phyloP scores from a whole-genome alignment of 2,888 invertebrate genomes.

The Drosophila cognata region DNA sequence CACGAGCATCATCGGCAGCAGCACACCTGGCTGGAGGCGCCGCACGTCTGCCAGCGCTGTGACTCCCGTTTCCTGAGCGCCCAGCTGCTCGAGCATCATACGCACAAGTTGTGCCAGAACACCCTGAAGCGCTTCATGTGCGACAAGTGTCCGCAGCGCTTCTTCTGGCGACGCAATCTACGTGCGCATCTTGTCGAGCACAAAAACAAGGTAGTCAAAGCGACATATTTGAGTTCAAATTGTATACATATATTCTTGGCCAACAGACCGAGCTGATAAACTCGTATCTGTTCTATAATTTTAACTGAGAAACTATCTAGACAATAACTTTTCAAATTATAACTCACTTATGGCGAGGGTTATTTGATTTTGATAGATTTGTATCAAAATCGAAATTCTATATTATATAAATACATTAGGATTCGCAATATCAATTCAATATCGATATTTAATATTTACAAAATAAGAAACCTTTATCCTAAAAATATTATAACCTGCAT shows the following conservation, averaged over 20 bases:
- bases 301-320: background rate
- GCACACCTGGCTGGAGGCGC: slow-evolving; percentile 85
- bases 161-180: slow-evolving; percentile 83
- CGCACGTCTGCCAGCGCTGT: slow-evolving; percentile 86
- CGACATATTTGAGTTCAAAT: background rate
- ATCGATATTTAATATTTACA: background rate
- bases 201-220: slow-evolving; percentile 58
- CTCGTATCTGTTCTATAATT: background rate
- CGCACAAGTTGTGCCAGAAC: slow-evolving; percentile 84
- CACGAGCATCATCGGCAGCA: slow-evolving; percentile 78
- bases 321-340: background rate
- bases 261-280: background rate
- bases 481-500: background rate
- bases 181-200: slow-evolving; percentile 75
- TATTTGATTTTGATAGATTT: background rate
- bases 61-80: slow-evolving; percentile 86
- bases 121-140: slow-evolving; percentile 80
- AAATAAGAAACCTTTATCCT: background rate
- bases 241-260: background rate
- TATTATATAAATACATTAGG: background rate
- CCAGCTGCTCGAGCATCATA: slow-evolving; percentile 86
- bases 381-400: background rate
- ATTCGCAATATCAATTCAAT: background rate
- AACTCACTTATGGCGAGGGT: background rate
- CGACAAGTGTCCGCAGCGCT: slow-evolving; percentile 81